These are phyloP conservation scores for Himalopsyche anomala DNA, from an alignment of 2,888 invertebrate species.

Conservation along the genomic window DNA sequence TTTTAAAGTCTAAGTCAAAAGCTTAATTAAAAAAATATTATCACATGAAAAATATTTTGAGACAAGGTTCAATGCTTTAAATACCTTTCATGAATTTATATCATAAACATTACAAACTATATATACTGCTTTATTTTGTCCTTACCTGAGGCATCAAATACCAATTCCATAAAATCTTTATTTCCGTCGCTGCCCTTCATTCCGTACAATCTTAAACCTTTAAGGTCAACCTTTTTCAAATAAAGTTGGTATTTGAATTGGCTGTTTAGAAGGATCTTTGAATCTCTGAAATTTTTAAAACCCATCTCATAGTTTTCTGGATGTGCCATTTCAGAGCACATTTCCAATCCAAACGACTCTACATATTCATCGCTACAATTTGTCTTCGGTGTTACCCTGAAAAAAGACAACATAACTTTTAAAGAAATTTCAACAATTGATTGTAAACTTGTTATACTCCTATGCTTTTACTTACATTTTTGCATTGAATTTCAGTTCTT, in stretches of 20 bases:
- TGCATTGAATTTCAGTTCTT: background rate
- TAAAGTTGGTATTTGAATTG: background rate
- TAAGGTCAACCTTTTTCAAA: background rate
- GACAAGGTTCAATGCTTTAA: too few species aligned
- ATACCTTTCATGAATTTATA: too few species aligned
- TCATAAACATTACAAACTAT: too few species aligned
- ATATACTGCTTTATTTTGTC: too few species aligned
- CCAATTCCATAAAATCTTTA: constrained; percentile 6
- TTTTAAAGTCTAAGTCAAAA: too few species aligned
- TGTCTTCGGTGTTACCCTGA: background rate
- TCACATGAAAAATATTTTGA: too few species aligned
- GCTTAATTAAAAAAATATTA: too few species aligned
- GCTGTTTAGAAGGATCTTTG: background rate
- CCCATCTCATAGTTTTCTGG: background rate
- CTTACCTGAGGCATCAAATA: constrained; percentile 10
- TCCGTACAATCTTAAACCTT: background rate
- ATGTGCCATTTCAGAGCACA: background rate
- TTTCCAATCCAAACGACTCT: background rate
- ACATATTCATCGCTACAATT: background rate
- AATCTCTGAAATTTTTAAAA: background rate
- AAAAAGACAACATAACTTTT: background rate
- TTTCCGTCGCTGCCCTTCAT: background rate
- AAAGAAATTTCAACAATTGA: background rate
- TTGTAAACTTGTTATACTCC: too few species aligned
- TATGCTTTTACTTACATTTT: background rate